phyloP scores from a whole-genome alignment of 2,797 vertebrate genomes.

The Selene dorsalis region DNA sequence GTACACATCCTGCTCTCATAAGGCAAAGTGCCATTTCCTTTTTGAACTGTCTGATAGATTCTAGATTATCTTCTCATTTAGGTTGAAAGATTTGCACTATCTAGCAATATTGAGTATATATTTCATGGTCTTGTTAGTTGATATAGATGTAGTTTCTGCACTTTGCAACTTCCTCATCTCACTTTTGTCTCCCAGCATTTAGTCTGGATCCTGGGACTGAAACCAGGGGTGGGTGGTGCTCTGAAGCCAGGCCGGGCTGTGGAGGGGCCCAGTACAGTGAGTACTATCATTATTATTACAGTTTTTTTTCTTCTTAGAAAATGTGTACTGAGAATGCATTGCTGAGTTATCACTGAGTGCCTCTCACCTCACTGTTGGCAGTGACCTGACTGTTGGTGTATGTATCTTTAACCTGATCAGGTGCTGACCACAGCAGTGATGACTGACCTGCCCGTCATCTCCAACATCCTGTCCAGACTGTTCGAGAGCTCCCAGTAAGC shows the following conservation, averaged over 20 bases:
- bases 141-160: background rate
- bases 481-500: slow-evolving; percentile 99
- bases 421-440: slow-evolving; percentile 99
- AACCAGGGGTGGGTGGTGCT: slow-evolving; percentile 93
- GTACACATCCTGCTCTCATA: background rate
- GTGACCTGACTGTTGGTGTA: slow-evolving; percentile 18
- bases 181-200: slow-evolving; percentile 88
- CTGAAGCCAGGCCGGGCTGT: slow-evolving; percentile 97
- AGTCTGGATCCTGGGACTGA: slow-evolving; percentile 98
- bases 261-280: slow-evolving; percentile 97
- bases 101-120: background rate
- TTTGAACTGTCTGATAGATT: background rate
- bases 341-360: too few relatives aligned
- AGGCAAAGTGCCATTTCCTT: background rate
- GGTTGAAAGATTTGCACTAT: background rate
- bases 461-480: slow-evolving; percentile 96
- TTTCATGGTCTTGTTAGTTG: background rate
- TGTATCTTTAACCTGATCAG: slow-evolving; percentile 76
- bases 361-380: background rate
- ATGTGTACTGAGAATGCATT: background rate
- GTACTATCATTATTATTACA: slow-evolving; percentile 33
- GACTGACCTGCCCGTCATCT: slow-evolving; percentile 97
- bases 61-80: background rate
- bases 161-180: background rate
- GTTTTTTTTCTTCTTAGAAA: background rate